phyloP scores from a whole-genome alignment of 2,888 invertebrate genomes.

The Pheosia tremula region DNA sequence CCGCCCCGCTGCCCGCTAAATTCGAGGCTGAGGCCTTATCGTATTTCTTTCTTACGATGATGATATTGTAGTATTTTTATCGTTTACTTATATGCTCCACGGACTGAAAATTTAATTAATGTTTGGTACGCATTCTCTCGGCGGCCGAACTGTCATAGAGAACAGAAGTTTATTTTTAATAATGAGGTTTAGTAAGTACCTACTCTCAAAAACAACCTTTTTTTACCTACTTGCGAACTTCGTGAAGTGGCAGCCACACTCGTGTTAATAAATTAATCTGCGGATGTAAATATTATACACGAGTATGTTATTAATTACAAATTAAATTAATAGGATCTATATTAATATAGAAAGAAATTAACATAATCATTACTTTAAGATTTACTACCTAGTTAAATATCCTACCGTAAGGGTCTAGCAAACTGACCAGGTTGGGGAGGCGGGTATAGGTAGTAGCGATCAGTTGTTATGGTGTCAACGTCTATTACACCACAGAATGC shows the following conservation, averaged over 20 bases:
- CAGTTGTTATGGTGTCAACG: too few species aligned
- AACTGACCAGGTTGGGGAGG: background rate
- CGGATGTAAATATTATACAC: slow-evolving; percentile 79
- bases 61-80: too few species aligned
- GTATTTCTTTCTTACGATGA: too few species aligned
- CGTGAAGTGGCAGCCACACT: slow-evolving; percentile 70
- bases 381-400: slow-evolving; percentile 68
- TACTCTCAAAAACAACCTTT: background rate
- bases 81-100: too few species aligned
- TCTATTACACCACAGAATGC: too few species aligned
- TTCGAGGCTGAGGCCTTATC: too few species aligned
- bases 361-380: slow-evolving; percentile 81
- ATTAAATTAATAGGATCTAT: slow-evolving; percentile 78
- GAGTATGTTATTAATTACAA: slow-evolving; percentile 77
- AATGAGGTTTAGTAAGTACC: background rate
- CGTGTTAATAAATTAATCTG: slow-evolving; percentile 62
- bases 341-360: slow-evolving; percentile 64
- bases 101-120: too few species aligned
- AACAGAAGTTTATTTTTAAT: too few species aligned
- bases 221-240: background rate
- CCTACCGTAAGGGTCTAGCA: slow-evolving; percentile 50
- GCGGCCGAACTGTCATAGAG: too few species aligned
- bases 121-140: too few species aligned
- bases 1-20: too few species aligned
- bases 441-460: background rate